A percentile compares a stretch with the other conserved stretches of the same genome.
Evolutionary conservation across 2,113 vertebrate genomes (phyloP).

Genomic region (Chionodraco myersi): DNA sequence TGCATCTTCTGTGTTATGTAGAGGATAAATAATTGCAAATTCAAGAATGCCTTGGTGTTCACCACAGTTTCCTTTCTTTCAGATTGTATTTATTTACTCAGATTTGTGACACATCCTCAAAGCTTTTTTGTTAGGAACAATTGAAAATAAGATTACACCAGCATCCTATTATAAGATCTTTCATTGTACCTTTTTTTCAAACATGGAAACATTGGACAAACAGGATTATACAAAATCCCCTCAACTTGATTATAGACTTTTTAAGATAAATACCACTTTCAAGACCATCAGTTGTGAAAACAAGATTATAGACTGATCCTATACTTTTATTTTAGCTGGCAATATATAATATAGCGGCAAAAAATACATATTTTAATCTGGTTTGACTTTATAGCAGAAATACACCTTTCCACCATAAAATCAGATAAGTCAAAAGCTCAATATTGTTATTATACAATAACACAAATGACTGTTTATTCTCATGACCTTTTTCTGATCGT

Average conservation of each 20-base stretch:
- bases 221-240: conserved; percentile 9
- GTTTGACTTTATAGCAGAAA: background rate
- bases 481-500: background rate
- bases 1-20: background rate
- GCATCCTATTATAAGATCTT: background rate
- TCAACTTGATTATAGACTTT: background rate
- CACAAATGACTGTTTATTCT: background rate
- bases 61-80: background rate
- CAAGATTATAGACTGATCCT: background rate
- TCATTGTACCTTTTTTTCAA: conserved; percentile 1
- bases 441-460: background rate
- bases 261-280: conserved; percentile 1
- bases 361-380: background rate
- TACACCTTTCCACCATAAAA: background rate
- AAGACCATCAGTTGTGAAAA: conserved; percentile 7
- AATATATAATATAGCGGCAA: background rate
- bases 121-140: background rate
- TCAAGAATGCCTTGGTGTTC: background rate
- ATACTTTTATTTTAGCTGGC: conserved; percentile 3
- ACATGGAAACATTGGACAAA: conserved; percentile 26
- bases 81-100: conserved; percentile 2
- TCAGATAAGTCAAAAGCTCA: background rate
- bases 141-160: conserved; percentile 8
- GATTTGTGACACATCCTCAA: conserved; percentile 9
- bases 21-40: background rate